phyloP scores from a whole-genome alignment of 2,797 vertebrate species.

The Paramormyrops hopkinsi region DNA sequence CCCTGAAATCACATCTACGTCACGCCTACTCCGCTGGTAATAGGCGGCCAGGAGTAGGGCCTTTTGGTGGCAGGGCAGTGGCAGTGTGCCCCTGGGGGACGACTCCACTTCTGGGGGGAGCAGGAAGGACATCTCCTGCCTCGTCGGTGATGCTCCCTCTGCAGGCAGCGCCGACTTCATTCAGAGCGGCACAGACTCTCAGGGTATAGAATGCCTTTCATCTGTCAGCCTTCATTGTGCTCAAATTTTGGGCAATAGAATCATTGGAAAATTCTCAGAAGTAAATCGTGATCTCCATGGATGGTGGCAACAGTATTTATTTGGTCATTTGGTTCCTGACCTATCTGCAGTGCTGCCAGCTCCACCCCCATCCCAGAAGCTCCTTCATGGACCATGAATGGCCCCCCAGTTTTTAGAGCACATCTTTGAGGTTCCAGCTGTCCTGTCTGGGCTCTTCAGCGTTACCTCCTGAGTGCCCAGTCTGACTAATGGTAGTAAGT shows the following conservation, averaged over 20 bases:
- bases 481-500: background rate
- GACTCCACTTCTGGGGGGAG: conserved; percentile 26
- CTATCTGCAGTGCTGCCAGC: background rate
- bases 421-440: background rate
- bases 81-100: conserved; percentile 15
- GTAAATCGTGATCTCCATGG: background rate
- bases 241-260: background rate
- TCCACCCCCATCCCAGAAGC: background rate
- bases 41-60: conserved; percentile 41
- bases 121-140: conserved; percentile 38
- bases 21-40: background rate
- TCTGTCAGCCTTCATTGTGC: background rate
- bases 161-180: conserved; percentile 54
- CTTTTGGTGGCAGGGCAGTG: conserved; percentile 21
- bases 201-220: background rate
- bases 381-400: too few species aligned
- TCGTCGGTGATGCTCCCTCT: conserved; percentile 51
- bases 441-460: background rate
- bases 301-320: background rate
- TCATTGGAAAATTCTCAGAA: background rate
- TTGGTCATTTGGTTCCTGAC: background rate
- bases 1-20: background rate
- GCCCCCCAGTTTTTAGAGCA: too few species aligned
- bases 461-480: background rate
- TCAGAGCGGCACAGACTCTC: background rate